Percentiles rank a stretch among this genome's conserved stretches.
Evolutionary conservation across 2,888 invertebrate genomes (phyloP).

Genomic region (Alloscopus bannaensis): DNA sequence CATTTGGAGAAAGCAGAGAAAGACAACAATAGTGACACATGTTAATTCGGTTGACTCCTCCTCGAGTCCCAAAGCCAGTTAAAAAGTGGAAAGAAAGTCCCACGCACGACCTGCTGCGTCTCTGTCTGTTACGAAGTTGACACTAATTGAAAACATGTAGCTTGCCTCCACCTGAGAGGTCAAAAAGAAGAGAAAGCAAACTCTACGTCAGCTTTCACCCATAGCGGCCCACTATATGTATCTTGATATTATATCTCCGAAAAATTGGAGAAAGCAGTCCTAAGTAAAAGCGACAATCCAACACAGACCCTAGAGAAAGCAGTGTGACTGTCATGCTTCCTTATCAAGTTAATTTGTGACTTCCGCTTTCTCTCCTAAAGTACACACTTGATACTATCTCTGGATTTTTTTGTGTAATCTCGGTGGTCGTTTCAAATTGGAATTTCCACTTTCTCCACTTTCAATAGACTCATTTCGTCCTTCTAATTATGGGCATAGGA

Average conservation of each 20-base stretch:
- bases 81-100: no score
- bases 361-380: background rate
- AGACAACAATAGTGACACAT: conserved; percentile 1
- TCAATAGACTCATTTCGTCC: background rate
- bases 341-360: background rate
- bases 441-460: background rate
- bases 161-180: conserved; percentile 5
- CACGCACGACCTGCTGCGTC: no score
- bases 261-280: background rate
- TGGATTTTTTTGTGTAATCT: background rate
- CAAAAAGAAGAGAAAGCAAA: background rate
- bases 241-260: background rate
- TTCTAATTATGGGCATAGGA: conserved; percentile 25
- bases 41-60: conserved; percentile 27
- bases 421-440: no score
- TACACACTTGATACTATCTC: background rate
- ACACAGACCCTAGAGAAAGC: no score
- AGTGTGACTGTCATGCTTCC: background rate
- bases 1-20: background rate
- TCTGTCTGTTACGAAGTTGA: no score
- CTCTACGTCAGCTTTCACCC: background rate
- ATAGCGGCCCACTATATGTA: background rate
- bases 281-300: no score
- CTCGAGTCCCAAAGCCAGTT: conserved; percentile 20
- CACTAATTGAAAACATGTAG: conserved; percentile 38